Base-by-base conservation (phyloP, 2,888 invertebrate genomes). In the Luffia ferchaultella region DNA sequence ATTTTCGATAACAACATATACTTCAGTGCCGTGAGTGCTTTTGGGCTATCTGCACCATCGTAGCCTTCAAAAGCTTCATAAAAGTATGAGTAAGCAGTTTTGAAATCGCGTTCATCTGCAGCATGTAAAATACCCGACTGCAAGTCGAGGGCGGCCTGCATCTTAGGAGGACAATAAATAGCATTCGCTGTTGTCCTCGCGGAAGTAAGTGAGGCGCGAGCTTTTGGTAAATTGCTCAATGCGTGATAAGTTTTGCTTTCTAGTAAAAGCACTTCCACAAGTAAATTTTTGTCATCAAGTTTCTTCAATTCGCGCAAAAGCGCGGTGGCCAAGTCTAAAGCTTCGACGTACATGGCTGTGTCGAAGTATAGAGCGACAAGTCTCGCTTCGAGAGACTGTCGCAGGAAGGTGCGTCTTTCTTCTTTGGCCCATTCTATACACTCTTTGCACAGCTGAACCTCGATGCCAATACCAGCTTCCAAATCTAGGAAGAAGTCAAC, bases 351-450 rank as follows among this genome's bases (percentile, higher is more conserved):
- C 90, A 94, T 91, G 58, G 92, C 91, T 19, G 95, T 96, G 71
- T 96, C 96, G 75, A 92, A 96, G 77, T 96, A 98, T 42, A 99
- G 86, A 1, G 97, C 96, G 67, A 99, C 92, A 52, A 99, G 86
- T 61, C 98, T 87, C 16, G 98, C 95, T 74, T 99, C 97, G 60
- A 99, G 77, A 0, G 97, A 96, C 77, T 99, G 99, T 61, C 99
- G 87, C 55, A 99, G 83, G 77, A 98, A 99, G 17, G 97, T 98
- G 60, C 99, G 90, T 58, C 97, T 93, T 74, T 99, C 98, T 67
- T 96, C 94, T 73, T 97, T 97, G 20, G 99, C 97, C 99, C 99
- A 99, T 83, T 97, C 96, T 83, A 99, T 99, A 83, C 98, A 98
- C 83, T 99, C 98, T 84, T 94, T 94, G 76, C 95, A 95, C 55